Conservation (phyloP, 2,797 vertebrate genomes). For the Smutsia gigantea region DNA sequence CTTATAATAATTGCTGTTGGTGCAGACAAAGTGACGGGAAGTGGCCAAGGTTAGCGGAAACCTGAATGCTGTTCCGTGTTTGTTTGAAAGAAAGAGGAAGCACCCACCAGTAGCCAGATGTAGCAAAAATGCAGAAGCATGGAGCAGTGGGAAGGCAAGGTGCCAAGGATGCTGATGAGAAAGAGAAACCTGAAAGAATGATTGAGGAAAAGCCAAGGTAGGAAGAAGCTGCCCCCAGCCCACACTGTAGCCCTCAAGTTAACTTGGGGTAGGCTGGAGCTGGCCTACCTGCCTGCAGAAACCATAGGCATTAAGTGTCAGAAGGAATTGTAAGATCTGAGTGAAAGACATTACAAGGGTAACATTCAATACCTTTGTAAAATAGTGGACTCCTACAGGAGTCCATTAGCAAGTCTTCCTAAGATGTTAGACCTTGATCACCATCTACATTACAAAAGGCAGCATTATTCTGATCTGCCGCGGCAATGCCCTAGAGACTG, state of each 20-base stretch:
- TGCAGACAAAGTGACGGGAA: background rate
- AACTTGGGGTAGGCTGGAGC: rapidly evolving
- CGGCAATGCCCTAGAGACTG: rapidly evolving
- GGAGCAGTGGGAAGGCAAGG: rapidly evolving
- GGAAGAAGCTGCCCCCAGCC: background rate
- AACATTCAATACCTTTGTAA: background rate
- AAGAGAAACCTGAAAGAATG: background rate
- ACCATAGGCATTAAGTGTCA: background rate
- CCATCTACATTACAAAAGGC: background rate
- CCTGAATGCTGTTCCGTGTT: background rate
- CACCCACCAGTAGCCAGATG: background rate
- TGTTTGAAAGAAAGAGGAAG: background rate
- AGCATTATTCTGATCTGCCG: background rate
- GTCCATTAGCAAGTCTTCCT: background rate
- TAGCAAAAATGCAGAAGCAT: background rate
- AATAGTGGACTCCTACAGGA: background rate
- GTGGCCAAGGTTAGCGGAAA: background rate
- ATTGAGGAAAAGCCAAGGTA: background rate
- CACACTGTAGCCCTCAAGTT: rapidly evolving
- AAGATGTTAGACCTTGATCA: background rate
- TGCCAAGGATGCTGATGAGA: rapidly evolving
- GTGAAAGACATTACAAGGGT: background rate
- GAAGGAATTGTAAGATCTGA: background rate
- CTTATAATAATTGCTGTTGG: background rate
- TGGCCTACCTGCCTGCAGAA: background rate